Conservation (phyloP, 1,140 invertebrate species). For the Solen grandis region DNA sequence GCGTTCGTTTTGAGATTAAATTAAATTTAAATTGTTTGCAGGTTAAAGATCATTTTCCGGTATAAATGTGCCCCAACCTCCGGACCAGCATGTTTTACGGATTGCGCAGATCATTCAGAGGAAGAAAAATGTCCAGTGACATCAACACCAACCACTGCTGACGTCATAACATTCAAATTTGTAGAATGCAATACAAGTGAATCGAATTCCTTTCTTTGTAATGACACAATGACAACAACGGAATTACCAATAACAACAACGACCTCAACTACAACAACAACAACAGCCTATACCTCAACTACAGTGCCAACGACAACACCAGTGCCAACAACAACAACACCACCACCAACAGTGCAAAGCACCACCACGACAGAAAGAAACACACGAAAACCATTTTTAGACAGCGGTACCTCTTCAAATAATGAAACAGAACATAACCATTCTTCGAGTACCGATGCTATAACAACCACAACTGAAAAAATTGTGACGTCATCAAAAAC, state of each 20-base stretch:
- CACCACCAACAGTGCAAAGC: neutral
- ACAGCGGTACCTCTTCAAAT: neutral
- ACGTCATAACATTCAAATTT: conserved; percentile 22
- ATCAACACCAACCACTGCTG: neutral
- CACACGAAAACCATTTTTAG: neutral
- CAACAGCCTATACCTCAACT: neutral
- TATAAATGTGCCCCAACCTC: conserved; percentile 12
- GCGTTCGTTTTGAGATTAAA: neutral
- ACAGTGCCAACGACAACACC: neutral
- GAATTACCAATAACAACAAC: neutral
- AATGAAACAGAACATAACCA: neutral
- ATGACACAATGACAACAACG: neutral
- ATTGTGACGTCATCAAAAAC: neutral
- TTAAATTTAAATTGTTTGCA: neutral
- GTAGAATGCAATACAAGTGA: neutral
- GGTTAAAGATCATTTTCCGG: conserved; percentile 8
- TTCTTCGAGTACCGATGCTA: neutral
- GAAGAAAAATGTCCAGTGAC: conserved; percentile 14
- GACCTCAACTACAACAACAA: neutral
- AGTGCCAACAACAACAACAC: neutral
- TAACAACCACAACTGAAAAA: neutral
- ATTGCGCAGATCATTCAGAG: conserved; percentile 8
- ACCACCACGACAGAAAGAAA: no score
- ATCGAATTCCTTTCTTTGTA: neutral
- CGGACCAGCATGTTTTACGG: conserved; percentile 21